Base-by-base conservation (phyloP, 2,888 invertebrate species). In the Caenorhabditis uteleia region DNA sequence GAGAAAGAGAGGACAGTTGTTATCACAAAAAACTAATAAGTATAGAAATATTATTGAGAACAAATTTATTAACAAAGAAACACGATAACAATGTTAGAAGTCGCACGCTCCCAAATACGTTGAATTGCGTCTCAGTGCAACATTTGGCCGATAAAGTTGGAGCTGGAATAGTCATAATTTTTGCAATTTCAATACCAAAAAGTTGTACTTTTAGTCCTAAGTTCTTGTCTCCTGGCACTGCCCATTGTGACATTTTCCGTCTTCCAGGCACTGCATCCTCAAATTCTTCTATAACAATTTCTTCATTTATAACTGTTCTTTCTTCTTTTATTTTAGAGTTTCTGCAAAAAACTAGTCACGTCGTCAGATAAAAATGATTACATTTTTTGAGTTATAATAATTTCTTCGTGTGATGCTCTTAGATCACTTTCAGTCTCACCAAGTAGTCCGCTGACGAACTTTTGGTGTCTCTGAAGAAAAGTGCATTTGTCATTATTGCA, bases 381-480 rank as follows among this genome's bases (percentile, higher is more conserved):
- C 39, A 42, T 55, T 39, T 67, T 70, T n/a, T 62, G 47, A 14
- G 67, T 70, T 7, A 70, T 70, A 7, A 67, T 60, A 3, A 70
- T 70, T 45, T 70, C 66, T 44, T 70, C 70, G 29, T 70, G 66
- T 20, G 70, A 70, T 42, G 48, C 34, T 18, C 47, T 43, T 23
- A 53, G 29, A 16, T 51, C 44, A 14, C 36, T 40, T 2, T 33
- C 33, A 8, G 53, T 45, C 27, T 59, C 33, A 1, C 56, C 56
- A 2, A 57, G 14, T 14, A 60, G 18, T 16, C 51, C 29, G n/a
- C 53, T 55, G 7, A 57, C 43, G 43, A 66, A 67, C 20, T 57
- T 39, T 36, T 70, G 54, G 48, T 70, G 67, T n/a, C 70, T 51
- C 61, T 61, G 40, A 42, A 31, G 16, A 27, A 21, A n/a, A 20